phyloP scores from a whole-genome alignment of 2,113 vertebrate species.

The Cygnus buccinator region DNA sequence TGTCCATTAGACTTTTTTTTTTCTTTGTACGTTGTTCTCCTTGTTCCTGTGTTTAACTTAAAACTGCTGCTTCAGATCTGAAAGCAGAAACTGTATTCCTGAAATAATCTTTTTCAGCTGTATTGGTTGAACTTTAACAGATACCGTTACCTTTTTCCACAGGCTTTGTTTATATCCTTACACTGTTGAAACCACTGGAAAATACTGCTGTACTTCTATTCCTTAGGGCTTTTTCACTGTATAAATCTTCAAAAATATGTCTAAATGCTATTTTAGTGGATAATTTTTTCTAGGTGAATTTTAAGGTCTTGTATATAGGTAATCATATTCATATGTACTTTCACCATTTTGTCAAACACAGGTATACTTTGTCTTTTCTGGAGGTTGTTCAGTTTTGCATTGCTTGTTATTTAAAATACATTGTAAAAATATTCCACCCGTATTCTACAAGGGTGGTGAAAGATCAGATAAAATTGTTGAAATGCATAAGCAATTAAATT shows the following conservation, averaged over 20 bases:
- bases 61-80: background rate
- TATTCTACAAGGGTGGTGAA: background rate
- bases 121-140: background rate
- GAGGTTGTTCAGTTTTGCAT: background rate
- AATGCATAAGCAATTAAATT: background rate
- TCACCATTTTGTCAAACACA: background rate
- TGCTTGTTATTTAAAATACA: background rate
- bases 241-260: background rate
- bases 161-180: background rate
- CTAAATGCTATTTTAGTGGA: background rate
- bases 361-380: background rate
- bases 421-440: background rate
- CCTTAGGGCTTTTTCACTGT: background rate
- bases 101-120: background rate
- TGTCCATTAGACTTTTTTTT: background rate
- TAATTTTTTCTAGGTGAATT: background rate
- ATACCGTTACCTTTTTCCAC: background rate
- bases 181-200: background rate
- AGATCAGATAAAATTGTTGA: background rate
- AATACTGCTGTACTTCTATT: background rate
- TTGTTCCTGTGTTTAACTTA: background rate
- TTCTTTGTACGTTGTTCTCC: background rate
- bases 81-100: background rate
- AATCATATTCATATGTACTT: background rate
- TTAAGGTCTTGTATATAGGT: background rate